phyloP scores from a whole-genome alignment of 2,888 invertebrate genomes.

The Carabus problematicus region DNA sequence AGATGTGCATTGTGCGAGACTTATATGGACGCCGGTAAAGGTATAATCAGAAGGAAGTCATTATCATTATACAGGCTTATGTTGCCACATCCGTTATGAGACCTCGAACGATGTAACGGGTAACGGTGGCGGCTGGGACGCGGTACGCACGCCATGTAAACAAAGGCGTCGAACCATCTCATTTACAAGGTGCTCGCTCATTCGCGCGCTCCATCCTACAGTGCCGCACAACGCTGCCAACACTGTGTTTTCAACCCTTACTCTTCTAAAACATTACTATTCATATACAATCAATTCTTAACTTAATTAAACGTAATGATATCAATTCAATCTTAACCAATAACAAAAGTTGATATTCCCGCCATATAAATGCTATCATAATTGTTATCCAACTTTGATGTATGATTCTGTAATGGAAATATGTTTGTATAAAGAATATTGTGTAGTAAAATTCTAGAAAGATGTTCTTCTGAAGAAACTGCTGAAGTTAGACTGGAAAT shows the following conservation, averaged over 20 bases:
- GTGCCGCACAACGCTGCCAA: background rate
- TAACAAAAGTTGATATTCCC: too few species aligned
- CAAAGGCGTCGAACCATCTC: constrained; percentile 13
- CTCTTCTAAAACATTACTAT: background rate
- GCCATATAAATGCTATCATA: too few species aligned
- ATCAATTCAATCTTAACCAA: too few species aligned
- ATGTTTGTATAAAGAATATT: too few species aligned
- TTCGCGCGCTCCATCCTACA: background rate
- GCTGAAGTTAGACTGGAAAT: too few species aligned
- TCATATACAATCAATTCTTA: too few species aligned
- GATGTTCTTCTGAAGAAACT: too few species aligned
- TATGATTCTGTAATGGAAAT: too few species aligned
- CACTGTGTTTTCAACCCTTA: background rate
- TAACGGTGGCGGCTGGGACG: background rate
- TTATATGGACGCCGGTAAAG: constrained; percentile 14
- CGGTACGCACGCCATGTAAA: constrained; percentile 5
- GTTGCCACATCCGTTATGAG: constrained; percentile 16
- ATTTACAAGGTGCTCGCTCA: constrained; percentile 3
- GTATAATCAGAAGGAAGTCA: constrained; percentile 16
- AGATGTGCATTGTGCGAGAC: background rate
- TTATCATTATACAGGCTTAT: constrained; percentile 5
- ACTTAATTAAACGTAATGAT: too few species aligned
- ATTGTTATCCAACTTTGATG: too few species aligned
- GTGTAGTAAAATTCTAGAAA: too few species aligned
- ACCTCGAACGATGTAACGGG: background rate